Base-by-base conservation (phyloP, 2,797 vertebrate species). In the Cirrhinus molitorella region DNA sequence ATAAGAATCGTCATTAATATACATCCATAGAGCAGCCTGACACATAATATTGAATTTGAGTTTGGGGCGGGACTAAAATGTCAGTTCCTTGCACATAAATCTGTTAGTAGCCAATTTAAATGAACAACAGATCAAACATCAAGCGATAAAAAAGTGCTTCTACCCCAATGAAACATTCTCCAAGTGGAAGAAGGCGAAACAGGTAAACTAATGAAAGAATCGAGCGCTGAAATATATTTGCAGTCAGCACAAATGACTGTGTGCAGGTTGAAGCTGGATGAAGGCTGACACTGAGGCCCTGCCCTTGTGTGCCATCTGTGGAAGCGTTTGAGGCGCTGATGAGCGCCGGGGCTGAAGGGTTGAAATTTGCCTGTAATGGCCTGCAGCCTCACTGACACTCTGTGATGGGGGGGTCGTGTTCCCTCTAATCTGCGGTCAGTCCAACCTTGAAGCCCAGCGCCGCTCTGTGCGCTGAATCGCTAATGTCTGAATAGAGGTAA, bases 391-490 rank as follows among this genome's bases (percentile, higher is more conserved):
- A 25, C 70, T 78, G 85, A 84, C 84, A 85, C 76, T 55, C 78
- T 23, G 61, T 61, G 79, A 85, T 21, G 37, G 59, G 34, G 75
- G 77, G 79, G 45, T 40, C 6, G 57, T 72, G 21, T 63, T 81
- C 79, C 28, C 79, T 57, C 81, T 85, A 85, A 73, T 84, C 84
- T 65, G 49, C 79, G 75, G 81, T 87, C 87, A 85, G 25, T 68
- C 66, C 85, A 89, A 87, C 88, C 88, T 85, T 87, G 83, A 89
- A 85, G 85, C 47, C 47, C 59, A 9, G 31, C 4, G 11, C 19
- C 13, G 34, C 61, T 82, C 65, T 83, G 85, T 73, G 70, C 51
- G 34, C 75, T 83, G 80, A 86, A 86, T 85, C 17, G 10, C 77
- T 70, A 85, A 86, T 85, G 19, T 47, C 37, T 80, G 47, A 80